phyloP scores from a whole-genome alignment of 2,113 vertebrate species.

The Prionailurus viverrinus region DNA sequence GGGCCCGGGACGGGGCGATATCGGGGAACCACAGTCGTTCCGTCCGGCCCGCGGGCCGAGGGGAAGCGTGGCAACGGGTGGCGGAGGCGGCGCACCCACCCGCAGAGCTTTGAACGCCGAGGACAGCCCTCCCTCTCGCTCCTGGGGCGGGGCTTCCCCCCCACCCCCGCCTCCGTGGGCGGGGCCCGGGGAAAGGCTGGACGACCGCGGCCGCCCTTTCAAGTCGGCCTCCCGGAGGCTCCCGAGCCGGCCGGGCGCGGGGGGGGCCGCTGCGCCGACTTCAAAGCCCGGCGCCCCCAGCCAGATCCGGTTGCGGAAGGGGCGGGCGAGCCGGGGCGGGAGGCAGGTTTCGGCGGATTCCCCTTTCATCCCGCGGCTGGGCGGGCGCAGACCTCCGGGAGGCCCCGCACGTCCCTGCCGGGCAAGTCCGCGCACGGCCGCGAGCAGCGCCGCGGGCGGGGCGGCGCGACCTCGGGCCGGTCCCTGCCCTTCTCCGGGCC shows the following conservation, averaged over 20 bases:
- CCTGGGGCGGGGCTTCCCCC: not conserved
- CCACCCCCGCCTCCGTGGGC: not conserved
- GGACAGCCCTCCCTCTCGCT: not conserved
- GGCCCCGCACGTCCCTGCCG: not conserved
- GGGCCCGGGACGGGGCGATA: not conserved
- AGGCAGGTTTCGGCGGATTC: slow-evolving; percentile 65
- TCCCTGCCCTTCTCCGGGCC: not conserved
- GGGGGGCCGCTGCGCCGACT: not conserved
- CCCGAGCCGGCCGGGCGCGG: not conserved
- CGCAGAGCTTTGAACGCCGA: not conserved
- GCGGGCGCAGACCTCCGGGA: slow-evolving; percentile 55
- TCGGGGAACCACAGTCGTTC: not conserved
- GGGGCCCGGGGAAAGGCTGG: not conserved
- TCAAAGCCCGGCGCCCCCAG: slow-evolving; percentile 75
- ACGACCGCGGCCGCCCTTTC: slow-evolving; percentile 49
- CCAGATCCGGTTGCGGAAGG: slow-evolving; percentile 61
- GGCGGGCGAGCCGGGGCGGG: slow-evolving; percentile 49
- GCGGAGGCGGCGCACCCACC: fast-evolving
- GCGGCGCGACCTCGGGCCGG: not conserved
- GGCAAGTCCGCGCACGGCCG: slow-evolving; percentile 38
- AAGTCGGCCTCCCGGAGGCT: slow-evolving; percentile 62
- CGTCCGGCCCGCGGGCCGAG: not conserved
- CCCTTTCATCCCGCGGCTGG: slow-evolving; percentile 67
- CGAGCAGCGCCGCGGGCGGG: not conserved
- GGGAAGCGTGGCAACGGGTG: fast-evolving